Base-by-base conservation (phyloP, 1,140 invertebrate species). In the Sitophilus oryzae region DNA sequence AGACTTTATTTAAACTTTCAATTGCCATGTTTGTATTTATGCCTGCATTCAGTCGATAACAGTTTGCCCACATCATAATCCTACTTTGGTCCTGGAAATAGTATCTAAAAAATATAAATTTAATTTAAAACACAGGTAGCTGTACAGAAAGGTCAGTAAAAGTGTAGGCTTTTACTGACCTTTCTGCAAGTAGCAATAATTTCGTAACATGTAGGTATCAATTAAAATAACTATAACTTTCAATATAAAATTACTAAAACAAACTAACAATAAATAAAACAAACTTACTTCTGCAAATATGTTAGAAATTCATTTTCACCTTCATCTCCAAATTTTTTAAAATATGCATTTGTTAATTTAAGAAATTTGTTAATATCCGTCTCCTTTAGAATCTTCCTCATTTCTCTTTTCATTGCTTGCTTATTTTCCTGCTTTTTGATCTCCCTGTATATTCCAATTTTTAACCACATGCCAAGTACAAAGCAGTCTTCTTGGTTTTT, bases 1-100 rank as follows among this genome's bases (percentile, higher is more conserved):
- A 30, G 11, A 30, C 11, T 30, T 30, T 11, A 51, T 56, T 51
- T 6, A 50, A 35, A 35, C 47, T 55, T 58, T 58, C 56, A 19
- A 58, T 15, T 2, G 42, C 52, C 43, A 55, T 54, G 34, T 49
- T 58, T 2, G 56, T 55, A 21, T 58, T 58, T 35, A 53, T 58
- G n/a, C 19, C 40, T 30, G 51, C 56, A 58, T 58, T 55, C 0
- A 36, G 20, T 36, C 56, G 43, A 21, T 36, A 54, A 40, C 50
- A 53, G 23, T 58, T 49, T 2, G 56, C 50, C 56, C 49, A 53
- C 50, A 46, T 58, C 3, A 4, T n/a, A 10, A 53, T 58, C 40
- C 50, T 58, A 21, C 53, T 50, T 41, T 58, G 22, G 46, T n/a
- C n/a, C n/a, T n/a, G n/a, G n/a, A n/a, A n/a, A n/a, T n/a, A n/a